Conservation (phyloP, 2,797 vertebrate species). For the Gymnoscopelus braueri region DNA sequence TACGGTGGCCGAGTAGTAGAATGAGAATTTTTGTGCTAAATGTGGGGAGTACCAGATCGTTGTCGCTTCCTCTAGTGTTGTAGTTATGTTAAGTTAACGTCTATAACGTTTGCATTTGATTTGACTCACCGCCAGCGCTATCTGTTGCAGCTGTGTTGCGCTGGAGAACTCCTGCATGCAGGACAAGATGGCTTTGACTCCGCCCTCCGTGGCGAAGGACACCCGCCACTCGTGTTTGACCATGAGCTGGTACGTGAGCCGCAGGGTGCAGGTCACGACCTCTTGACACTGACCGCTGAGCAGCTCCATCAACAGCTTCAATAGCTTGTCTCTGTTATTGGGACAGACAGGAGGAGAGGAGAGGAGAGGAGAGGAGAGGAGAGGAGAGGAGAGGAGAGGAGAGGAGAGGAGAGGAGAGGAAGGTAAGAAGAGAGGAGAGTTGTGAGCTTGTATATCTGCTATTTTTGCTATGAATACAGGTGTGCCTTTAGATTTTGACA, state of each 20-base stretch:
- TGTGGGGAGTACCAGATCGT: too few relatives aligned
- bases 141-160: slow-evolving; percentile 85
- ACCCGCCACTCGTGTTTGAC: slow-evolving; percentile 87
- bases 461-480: too few relatives aligned
- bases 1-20: too few relatives aligned
- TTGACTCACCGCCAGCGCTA: slow-evolving; percentile 86
- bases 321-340: slow-evolving; percentile 86
- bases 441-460: too few relatives aligned
- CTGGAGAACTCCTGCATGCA: slow-evolving; percentile 88
- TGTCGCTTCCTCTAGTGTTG: too few relatives aligned
- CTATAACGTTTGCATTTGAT: too few relatives aligned
- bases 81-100: too few relatives aligned
- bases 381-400: background rate
- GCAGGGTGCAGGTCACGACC: slow-evolving; percentile 81
- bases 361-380: too few relatives aligned
- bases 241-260: slow-evolving; percentile 86
- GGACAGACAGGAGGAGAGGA: background rate
- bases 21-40: too few relatives aligned
- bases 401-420: too few relatives aligned
- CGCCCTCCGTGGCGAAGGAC: slow-evolving; percentile 90
- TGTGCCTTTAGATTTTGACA: too few relatives aligned
- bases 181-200: slow-evolving; percentile 88
- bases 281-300: slow-evolving; percentile 80
- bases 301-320: slow-evolving; percentile 88
- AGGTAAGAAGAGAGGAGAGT: too few relatives aligned